These are phyloP conservation scores for Bombylius discolor DNA, from an alignment of 2,888 invertebrate species.

Conservation along the genomic window DNA sequence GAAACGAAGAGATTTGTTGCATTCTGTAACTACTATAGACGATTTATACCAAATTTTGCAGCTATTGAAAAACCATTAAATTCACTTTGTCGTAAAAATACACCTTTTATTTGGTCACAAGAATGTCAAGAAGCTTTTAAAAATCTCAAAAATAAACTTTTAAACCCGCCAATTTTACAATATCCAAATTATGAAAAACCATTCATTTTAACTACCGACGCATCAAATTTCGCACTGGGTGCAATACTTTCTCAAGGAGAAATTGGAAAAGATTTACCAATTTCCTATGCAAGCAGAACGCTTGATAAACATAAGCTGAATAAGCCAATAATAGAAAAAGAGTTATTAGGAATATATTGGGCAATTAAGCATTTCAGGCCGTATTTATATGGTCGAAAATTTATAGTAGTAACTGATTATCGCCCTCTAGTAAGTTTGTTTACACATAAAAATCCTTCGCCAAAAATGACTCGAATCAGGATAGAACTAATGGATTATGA, in stretches of 20 bases:
- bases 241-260: conserved; percentile 18
- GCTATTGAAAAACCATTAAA: conserved; percentile 14
- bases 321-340: conserved; percentile 18
- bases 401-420: conserved; percentile 21
- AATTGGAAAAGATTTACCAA: conserved; percentile 14
- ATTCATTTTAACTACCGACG: conserved; percentile 21
- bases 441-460: conserved; percentile 16
- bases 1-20: neutral
- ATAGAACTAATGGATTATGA: conserved; percentile 20
- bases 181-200: neutral
- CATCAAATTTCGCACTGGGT: conserved; percentile 17
- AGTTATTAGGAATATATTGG: conserved; percentile 12
- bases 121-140: neutral
- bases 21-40: conserved; percentile 12
- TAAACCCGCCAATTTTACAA: neutral
- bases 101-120: conserved; percentile 10
- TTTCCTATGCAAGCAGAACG: conserved; percentile 20
- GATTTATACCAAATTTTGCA: conserved; percentile 17
- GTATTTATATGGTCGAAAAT: conserved; percentile 20
- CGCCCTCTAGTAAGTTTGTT: conserved; percentile 16
- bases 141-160: neutral
- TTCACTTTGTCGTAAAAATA: conserved; percentile 13
- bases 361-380: conserved; percentile 17
- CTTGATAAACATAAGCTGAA: conserved; percentile 15
- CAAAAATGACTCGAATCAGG: conserved; percentile 19